Evolutionary conservation across 1,140 invertebrate species (phyloP), one percentile per base, ranked within the genome.

Genomic region (Drosophila subobscura): DNA sequence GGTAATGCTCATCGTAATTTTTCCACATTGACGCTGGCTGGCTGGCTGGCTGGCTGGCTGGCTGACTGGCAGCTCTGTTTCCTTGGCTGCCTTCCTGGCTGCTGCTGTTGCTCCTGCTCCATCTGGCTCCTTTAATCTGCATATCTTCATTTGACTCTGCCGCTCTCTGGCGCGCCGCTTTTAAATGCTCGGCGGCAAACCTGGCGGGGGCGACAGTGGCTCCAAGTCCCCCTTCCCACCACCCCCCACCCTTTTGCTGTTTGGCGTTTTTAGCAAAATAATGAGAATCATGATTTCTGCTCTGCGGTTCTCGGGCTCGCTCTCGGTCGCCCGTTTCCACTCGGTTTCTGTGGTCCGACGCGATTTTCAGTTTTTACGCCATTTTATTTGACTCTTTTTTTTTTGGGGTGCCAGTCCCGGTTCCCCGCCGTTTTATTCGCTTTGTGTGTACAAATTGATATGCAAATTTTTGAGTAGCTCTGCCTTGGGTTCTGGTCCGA

Each of bases 1-100:
- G 81, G 81, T 85, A 90, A 90, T 90, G 88, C 83, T 90, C 83
- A 90, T 90, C 79, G 88, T 90, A 90, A 90, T 90, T 90, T 90
- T 90, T 88, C 65, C 73, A 86, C 85, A 89, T 84, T 85, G 85
- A 89, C 80, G 85, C 85, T 84, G 85, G 16, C 16, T 20, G 16
- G 16, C 16, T 20, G 16, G 16, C 16, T 20, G 16, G 16, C 16
- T 20, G 16, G 41, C 42, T 20, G 16, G 16, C 16, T 20, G 16
- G 16, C 16, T 20, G 16, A 1, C 16, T 20, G 16, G 41, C 42
- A 61, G 58, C 56, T 37, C 33, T 67, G 59, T 61, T 59, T 49
- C 60, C 64, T 54, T 54, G 45, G 33, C 27, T 2, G 7, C 27
- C 27, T 7, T 29, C 2, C 51, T 20, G 16, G 16, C 16, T 51